Evolutionary conservation across 2,888 invertebrate species (phyloP), one percentile per base, ranked within the genome.

Genomic region (Microctonus hyperodae): DNA sequence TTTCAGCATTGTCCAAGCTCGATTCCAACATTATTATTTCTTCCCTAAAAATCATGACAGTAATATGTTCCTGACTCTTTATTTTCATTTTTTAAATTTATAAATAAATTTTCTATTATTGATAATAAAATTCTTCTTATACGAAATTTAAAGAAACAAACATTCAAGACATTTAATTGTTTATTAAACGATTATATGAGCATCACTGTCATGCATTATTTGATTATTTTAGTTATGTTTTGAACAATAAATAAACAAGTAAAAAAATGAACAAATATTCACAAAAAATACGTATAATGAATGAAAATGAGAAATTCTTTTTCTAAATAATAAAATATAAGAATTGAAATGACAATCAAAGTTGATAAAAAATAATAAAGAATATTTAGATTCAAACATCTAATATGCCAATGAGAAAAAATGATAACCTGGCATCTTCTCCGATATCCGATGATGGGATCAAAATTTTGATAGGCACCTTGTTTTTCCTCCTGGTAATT

Each of bases 401-500:
- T 73, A 74, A 70, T 68, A 65, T 73, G 72, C 71, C 71, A 61
- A 72, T 74, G 73, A 73, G 67, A 73, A 75, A 74, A 65, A 69
- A 72, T 78, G 71, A 74, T 80, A 82, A 83, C 83, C 83, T 83
- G 76, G 77, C 73, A 76, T 82, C 74, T 70, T 78, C 78, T 79
- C 81, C 83, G 69, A 76, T 76, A 75, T 81, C 77, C 74, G 72
- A 74, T 57, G 83, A 63, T 73, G 83, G 83, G 67, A 83, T 81
- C 72, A 80, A 77, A 80, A 83, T 82, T 83, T 81, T 83, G 74
- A 83, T 75, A 63, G 83, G 83, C 78, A 82, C 74, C 78, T 79
- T 82, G 81, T 76, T 83, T 83, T 83, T 83, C 83, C 83, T 83
- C 82, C 83, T 83, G 73, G 73, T 72, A 78, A 77, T 74, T 75